Evolutionary conservation across 2,797 vertebrate species (phyloP), one percentile per base, ranked within the genome.

Genomic region (Hyperoplus immaculatus): DNA sequence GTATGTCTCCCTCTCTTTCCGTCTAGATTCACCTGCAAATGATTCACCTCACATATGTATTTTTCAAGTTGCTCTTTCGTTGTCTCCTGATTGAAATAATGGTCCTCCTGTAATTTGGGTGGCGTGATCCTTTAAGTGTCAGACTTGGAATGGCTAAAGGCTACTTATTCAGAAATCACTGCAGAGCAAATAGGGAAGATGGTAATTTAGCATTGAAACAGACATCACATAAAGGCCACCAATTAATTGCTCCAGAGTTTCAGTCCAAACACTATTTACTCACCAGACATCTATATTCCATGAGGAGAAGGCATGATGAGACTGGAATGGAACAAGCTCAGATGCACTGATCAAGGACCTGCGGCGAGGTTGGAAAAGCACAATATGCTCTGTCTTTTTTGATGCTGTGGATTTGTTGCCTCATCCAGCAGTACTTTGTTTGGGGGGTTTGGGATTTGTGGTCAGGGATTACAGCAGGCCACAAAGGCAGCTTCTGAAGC

Each of bases 361-460:
- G 78, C 69, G 50, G 81, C 77, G 43, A 56, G 9, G 68, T 62
- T 75, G 72, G 51, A 80, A 77, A 75, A 78, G 45, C 57, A 83
- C 83, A 85, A 87, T 80, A 75, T 61, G 56, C 70, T 46, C 72
- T 62, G 73, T 82, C 85, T 85, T 72, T 72, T 93, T 89, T 91
- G 89, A 92, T 91, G 79, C 78, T 87, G 78, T 75, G 86, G 83
- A 89, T 89, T 84, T 89, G 83, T 91, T 90, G 87, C 90, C 88
- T 91, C 89, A 91, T 93, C 88, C 83, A 82, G 66, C 73, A 81
- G 75, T 69, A 83, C 90, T 90, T 87, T 88, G 87, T 87, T 81
- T 75, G 51, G 88, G 84, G 87, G 89, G 68, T 85, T 73, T 14
- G 92, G 88, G 89, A 89, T 87, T 88, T 87, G 69, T 75, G 86